Percentiles rank a stretch among this genome's conserved stretches.
phyloP scores from a whole-genome alignment of 1,140 invertebrate genomes.

The Lysiphlebus fabarum region DNA sequence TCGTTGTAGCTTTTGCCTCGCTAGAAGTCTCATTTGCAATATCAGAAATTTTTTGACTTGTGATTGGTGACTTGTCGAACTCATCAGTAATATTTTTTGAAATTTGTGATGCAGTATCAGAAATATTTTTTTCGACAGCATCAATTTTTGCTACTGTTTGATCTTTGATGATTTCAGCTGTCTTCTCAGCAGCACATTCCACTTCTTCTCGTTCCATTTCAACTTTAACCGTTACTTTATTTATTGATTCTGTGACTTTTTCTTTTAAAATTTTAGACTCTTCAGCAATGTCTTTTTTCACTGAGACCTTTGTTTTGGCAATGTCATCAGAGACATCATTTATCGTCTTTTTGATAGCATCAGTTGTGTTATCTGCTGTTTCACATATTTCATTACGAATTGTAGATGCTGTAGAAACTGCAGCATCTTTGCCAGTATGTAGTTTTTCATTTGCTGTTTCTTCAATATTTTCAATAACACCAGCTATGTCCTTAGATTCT shows the following conservation, averaged over 20 bases:
- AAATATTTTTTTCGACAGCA: background rate
- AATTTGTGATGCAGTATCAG: background rate
- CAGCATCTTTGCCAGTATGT: conserved; percentile 15
- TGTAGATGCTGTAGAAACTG: conserved; percentile 19
- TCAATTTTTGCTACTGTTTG: background rate
- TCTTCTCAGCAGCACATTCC: background rate
- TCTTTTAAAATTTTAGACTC: background rate
- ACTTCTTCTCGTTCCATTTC: background rate
- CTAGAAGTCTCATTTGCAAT: too few relatives aligned
- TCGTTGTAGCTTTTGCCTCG: background rate
- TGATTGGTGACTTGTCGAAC: background rate
- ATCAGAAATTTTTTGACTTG: too few relatives aligned
- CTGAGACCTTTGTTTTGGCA: background rate
- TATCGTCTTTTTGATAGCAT: background rate
- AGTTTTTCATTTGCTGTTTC: too few relatives aligned
- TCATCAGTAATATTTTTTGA: too few relatives aligned
- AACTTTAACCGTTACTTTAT: background rate
- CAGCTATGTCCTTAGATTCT: conserved; percentile 9
- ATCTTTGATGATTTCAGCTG: background rate
- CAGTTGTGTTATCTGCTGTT: conserved; percentile 3
- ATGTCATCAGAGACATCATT: too few relatives aligned
- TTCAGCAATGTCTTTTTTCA: conserved; percentile 5
- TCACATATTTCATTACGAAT: conserved; percentile 9
- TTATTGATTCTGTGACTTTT: background rate
- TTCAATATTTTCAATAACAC: background rate